phyloP scores from a whole-genome alignment of 1,140 invertebrate species.

The Idris sp. region DNA sequence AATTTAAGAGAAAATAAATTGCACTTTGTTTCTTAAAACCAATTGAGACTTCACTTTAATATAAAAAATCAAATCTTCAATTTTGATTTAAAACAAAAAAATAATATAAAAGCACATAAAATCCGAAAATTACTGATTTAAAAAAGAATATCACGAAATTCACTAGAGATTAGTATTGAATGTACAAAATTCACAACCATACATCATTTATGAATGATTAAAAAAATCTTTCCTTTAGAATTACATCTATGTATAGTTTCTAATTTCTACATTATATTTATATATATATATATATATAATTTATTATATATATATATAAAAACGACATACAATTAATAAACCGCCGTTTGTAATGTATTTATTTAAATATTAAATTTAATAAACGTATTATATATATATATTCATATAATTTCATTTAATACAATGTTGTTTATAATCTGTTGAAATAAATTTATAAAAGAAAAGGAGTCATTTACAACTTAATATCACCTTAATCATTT shows the following conservation, averaged over 20 bases:
- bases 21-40: too few species aligned
- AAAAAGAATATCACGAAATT: too few species aligned
- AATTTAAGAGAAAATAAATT: too few species aligned
- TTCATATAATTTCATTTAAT: slow-evolving; percentile 23
- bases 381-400: slow-evolving; percentile 31
- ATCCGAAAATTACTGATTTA: too few species aligned
- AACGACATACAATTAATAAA: too few species aligned
- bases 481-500: slow-evolving; percentile 36
- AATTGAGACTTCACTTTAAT: slow-evolving; percentile 34
- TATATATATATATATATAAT: slow-evolving; percentile 13
- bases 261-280: slow-evolving; percentile 24
- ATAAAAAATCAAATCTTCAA: too few species aligned
- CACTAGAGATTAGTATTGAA: too few species aligned
- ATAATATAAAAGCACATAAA: too few species aligned
- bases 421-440: slow-evolving; percentile 11
- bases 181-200: slow-evolving; percentile 47
- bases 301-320: neutral
- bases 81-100: too few species aligned
- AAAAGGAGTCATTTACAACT: slow-evolving; percentile 45
- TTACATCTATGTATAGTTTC: too few species aligned
- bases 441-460: slow-evolving; percentile 39
- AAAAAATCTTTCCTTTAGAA: slow-evolving; percentile 13
- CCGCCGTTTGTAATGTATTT: slow-evolving; percentile 4
- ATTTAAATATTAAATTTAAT: slow-evolving; percentile 21
- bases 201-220: slow-evolving; percentile 15